Conservation (phyloP, 2,888 invertebrate genomes). For the Eucriotettix oculatus region DNA sequence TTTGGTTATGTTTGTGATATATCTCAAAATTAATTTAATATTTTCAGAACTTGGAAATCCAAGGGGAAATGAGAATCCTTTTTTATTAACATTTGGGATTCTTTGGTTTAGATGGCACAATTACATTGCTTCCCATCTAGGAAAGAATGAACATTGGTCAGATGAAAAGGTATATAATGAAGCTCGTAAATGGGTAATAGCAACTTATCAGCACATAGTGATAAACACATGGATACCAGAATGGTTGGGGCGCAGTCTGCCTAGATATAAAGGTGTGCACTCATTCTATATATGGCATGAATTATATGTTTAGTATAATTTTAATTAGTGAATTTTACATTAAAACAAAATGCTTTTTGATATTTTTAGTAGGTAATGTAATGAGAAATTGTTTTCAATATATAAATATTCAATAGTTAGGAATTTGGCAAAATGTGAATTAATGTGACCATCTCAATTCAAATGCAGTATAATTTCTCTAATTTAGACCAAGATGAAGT, state of each 20-base stretch:
- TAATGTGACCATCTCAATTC: no score
- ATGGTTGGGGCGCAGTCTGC: conserved; percentile 23
- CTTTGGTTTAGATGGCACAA: conserved; percentile 39
- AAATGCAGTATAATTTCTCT: no score
- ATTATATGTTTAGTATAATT: no score
- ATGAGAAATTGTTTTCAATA: no score
- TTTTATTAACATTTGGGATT: conserved; percentile 33
- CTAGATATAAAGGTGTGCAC: conserved; percentile 18
- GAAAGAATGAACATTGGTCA: conserved; percentile 24
- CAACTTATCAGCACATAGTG: conserved; percentile 32
- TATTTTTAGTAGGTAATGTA: no score
- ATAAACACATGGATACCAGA: conserved; percentile 32
- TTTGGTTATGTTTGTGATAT: conserved; percentile 11
- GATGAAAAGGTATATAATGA: conserved; percentile 34
- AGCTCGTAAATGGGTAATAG: conserved; percentile 38
- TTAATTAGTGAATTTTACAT: no score
- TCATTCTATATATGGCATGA: no score
- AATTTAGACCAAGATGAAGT: no score
- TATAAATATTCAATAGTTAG: no score
- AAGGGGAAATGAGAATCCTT: conserved; percentile 36
- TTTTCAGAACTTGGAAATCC: conserved; percentile 34
- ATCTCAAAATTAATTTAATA: neutral
- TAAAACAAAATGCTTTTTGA: no score
- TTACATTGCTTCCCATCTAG: conserved; percentile 26
- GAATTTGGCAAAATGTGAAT: no score